Evolutionary conservation across 2,888 invertebrate genomes (phyloP).

Genomic region (Gortyna flavago): DNA sequence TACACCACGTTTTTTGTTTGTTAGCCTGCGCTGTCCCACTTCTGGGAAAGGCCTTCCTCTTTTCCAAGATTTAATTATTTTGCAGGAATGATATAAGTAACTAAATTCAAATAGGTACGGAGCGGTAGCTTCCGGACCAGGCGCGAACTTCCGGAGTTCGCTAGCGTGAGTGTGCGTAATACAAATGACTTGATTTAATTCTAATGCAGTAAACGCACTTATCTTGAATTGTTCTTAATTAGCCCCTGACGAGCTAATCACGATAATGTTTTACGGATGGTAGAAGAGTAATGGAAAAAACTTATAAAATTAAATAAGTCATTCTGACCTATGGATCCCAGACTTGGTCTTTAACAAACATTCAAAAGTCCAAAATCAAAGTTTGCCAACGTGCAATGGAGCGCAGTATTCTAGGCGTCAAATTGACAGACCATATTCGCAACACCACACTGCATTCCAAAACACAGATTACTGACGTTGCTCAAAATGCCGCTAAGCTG

Average conservation of each 20-base stretch:
- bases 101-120: slow-evolving; percentile 29
- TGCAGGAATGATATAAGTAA: not conserved
- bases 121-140: slow-evolving; percentile 31
- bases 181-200: slow-evolving; percentile 42
- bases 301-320: too few relatives aligned
- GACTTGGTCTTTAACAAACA: too few relatives aligned
- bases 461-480: too few relatives aligned
- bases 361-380: too few relatives aligned
- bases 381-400: too few relatives aligned
- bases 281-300: not conserved
- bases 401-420: too few relatives aligned
- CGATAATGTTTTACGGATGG: not conserved
- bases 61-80: not conserved
- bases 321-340: too few relatives aligned
- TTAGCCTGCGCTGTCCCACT: not conserved
- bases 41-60: not conserved
- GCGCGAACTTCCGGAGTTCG: slow-evolving; percentile 29
- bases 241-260: slow-evolving; percentile 6
- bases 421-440: too few relatives aligned
- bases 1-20: not conserved
- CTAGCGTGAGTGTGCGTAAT: slow-evolving; percentile 46
- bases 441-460: too few relatives aligned
- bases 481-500: too few relatives aligned
- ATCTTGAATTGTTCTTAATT: slow-evolving; percentile 30
- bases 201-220: slow-evolving; percentile 37